Conservation (phyloP, 2,888 invertebrate genomes). For the Tipula confusa region DNA sequence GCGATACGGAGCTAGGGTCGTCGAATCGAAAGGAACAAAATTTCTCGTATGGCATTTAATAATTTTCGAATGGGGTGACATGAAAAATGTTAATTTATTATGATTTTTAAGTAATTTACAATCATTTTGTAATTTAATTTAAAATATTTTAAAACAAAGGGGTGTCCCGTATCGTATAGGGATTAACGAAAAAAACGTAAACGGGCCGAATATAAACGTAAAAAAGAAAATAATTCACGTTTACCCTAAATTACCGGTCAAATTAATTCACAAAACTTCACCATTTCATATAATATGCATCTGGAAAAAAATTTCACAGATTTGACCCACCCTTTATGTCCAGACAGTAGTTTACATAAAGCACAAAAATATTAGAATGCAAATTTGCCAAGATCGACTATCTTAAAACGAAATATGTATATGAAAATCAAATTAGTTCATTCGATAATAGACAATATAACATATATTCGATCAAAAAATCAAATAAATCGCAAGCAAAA, state of each 20-base stretch:
- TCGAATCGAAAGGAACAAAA: background rate
- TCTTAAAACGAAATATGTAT: background rate
- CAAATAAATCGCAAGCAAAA: background rate
- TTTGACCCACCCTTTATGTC: constrained; percentile 12
- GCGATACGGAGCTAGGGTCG: background rate
- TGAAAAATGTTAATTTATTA: background rate
- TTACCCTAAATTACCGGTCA: background rate
- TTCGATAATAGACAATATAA: background rate
- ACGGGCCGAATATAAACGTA: background rate
- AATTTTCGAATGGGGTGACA: background rate
- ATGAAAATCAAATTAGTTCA: background rate
- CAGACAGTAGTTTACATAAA: background rate
- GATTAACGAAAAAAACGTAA: background rate
- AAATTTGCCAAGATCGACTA: background rate
- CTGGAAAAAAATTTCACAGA: background rate
- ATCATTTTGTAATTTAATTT: background rate
- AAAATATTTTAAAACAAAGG: background rate
- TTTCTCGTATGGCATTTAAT: background rate
- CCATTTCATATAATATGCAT: background rate
- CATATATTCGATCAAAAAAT: background rate
- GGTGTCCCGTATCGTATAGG: background rate
- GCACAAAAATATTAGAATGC: background rate
- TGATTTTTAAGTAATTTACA: background rate
- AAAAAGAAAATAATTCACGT: background rate
- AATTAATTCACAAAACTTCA: background rate